A percentile compares a stretch with the other conserved stretches of the same genome.
Conservation (phyloP, 2,113 vertebrate genomes). For the Daubentonia madagascariensis region DNA sequence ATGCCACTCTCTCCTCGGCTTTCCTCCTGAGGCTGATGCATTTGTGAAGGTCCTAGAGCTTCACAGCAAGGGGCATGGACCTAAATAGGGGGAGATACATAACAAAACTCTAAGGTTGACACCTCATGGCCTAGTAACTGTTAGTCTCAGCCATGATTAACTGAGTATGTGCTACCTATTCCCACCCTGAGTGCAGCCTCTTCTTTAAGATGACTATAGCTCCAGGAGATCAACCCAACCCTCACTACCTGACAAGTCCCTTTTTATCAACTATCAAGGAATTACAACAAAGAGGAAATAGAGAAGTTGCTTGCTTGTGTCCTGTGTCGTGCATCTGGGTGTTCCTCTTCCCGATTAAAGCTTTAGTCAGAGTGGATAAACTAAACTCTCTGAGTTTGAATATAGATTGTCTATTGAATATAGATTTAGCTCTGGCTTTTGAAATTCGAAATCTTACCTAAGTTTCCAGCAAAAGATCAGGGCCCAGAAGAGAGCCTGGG, state of each 20-base stretch:
- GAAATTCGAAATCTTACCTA: conserved; percentile 44
- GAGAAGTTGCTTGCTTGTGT: not conserved
- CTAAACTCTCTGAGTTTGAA: not conserved
- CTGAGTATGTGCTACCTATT: not conserved
- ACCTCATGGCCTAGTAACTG: not conserved
- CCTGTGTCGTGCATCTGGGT: not conserved
- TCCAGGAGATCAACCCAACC: not conserved
- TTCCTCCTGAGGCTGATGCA: not conserved
- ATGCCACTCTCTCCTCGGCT: not conserved
- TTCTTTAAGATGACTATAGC: not conserved
- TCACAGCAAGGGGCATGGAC: not conserved
- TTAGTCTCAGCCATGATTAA: not conserved
- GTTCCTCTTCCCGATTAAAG: not conserved
- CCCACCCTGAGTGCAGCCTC: not conserved
- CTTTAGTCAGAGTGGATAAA: not conserved
- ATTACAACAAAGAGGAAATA: not conserved
- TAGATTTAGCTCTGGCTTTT: conserved; percentile 8
- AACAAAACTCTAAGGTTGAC: not conserved
- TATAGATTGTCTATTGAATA: not conserved
- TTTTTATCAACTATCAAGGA: not conserved
- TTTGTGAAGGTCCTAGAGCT: not conserved
- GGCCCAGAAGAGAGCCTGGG: conserved; percentile 23
- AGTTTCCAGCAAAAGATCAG: not conserved
- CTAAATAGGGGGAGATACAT: not conserved
- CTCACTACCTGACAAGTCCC: not conserved